Base-by-base conservation (phyloP, 2,113 vertebrate genomes). In the Nibea coibor region DNA sequence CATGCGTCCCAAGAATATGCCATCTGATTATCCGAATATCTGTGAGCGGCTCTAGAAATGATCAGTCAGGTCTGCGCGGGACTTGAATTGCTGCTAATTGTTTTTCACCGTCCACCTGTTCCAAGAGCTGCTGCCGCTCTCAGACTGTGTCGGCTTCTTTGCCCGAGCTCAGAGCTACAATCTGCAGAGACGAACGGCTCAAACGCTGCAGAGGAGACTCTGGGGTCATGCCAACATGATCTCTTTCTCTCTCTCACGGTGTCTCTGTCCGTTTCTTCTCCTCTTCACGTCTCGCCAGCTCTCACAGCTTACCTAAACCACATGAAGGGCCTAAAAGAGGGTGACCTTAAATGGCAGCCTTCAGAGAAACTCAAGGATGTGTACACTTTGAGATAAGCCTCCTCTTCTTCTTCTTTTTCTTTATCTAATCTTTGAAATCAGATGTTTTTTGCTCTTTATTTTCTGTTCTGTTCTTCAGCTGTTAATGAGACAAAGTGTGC, bases 381-480 rank as follows among this genome's bases (percentile, higher is more conserved):
- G 75, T 20, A 82, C 72, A 59, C 75, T 72, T 22, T n/a, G 65
- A 92, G 82, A 90, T 90, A 80, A 88, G 85, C 59, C 50, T 39
- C 9, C n/a, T 35, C 35, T 35, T 35, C 31, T 35, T 35, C 31
- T 35, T 35, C 5, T 35, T 35, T 43, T 8, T 31, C 83, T 86
- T 80, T 67, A 91, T 89, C 89, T 91, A 65, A 86, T 91, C 90
- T 89, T 24, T 84, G 3, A 77, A 87, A 92, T 93, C 92, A 61
- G 68, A 77, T 88, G 79, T 39, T 86, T 85, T 81, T 80, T 80
- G 61, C 84, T 72, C 72, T 88, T 79, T 87, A 84, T 90, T 88
- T 92, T 82, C 58, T 71, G 72, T 42, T 76, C 79, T 64, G 66
- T 81, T 88, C 68, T 80, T 81, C 35, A 76, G 68, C 76, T 75